Base-by-base conservation (phyloP, 2,113 vertebrate genomes). In the Scomber scombrus region DNA sequence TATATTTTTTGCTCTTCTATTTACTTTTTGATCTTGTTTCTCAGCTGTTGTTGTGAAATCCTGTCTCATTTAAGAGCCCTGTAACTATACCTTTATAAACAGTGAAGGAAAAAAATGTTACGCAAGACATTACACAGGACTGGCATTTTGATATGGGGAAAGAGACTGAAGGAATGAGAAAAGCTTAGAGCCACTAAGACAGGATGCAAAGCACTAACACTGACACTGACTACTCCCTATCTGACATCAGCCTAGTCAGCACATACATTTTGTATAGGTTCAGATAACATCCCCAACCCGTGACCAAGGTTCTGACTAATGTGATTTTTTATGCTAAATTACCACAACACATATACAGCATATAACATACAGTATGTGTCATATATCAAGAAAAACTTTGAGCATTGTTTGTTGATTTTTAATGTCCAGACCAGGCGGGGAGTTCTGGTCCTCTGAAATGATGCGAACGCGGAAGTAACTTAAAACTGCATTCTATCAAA, bases 161-260 rank as follows among this genome's bases (percentile, higher is more conserved):
- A 40, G 11, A 14, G 1, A 29, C 12, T 50, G 11, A 34, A 18
- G 5, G 18, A 71, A 49, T 5, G 18, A 57, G 63, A 57, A 52
- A 55, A 43, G 26, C 58, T 56, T 13, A 11, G 3, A 19, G 73
- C 4, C n/a, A 51, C 9, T 10, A 57, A 18, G 23, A 69, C 29
- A 26, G 19, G 13, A 67, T 19, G 4, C 7, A 15, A 61, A 26
- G 55, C 13, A 54, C 21, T 13, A 43, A 76, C 21, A 72, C 6
- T 60, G 55, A 67, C 55, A 69, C 11, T 65, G 46, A 82, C 68
- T 18, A 34, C 3, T 56, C 49, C 26, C n/a, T 57, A 2, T 81
- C 19, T 47, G 65, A 69, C 54, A 23, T 61, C 43, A 61, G 55
- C 40, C 21, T 3, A 63, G 74, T 78, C 62, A 79, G 34, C 9